Evolutionary conservation across 2,113 vertebrate genomes (phyloP), one percentile per base, ranked within the genome.

Genomic region (Rhinoptilus africanus): DNA sequence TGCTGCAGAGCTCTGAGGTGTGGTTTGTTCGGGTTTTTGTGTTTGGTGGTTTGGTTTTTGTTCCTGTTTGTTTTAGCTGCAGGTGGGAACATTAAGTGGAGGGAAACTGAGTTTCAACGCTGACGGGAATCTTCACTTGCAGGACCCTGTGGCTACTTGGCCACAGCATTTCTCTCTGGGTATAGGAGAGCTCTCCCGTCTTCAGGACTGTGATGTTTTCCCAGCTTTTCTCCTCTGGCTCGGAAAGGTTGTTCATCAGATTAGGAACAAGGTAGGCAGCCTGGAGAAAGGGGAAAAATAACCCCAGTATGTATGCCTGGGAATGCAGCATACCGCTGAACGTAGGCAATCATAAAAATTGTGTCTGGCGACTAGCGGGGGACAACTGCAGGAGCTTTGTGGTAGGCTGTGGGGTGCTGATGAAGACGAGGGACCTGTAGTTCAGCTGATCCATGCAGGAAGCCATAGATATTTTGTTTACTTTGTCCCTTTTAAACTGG

Each of bases 91-190:
- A 50, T 14, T 4, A 67, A 17, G 35, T 69, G 48, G 62, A 32
- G 14, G 34, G 74, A 80, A 17, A 16, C 10, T 0, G 9, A n/a
- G 20, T 73, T 53, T 66, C 16, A 24, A n/a, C 35, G 43, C 1
- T 0, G n/a, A 8, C 9, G 17, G 27, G 41, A 77, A 11, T 67
- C 24, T 48, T 54, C 2, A 0, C 39, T 43, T 39, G 19, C 4
- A 10, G 32, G 10, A 10, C 35, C 32, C 19, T 34, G 43, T 16
- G 35, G 34, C 43, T 34, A 16, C 10, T 8, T 68, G 69, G 22
- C 23, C 4, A 2, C 66, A 81, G 34, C 20, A 26, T 56, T 83
- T 76, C 23, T 51, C 16, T 53, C 1, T 3, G 47, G 41, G 7
- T 35, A 8, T 27, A 59, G 35, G 14, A 16, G 6, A 32, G 19